These are phyloP conservation scores for Hylaea fasciaria DNA, from an alignment of 2,888 invertebrate species.

Conservation along the genomic window DNA sequence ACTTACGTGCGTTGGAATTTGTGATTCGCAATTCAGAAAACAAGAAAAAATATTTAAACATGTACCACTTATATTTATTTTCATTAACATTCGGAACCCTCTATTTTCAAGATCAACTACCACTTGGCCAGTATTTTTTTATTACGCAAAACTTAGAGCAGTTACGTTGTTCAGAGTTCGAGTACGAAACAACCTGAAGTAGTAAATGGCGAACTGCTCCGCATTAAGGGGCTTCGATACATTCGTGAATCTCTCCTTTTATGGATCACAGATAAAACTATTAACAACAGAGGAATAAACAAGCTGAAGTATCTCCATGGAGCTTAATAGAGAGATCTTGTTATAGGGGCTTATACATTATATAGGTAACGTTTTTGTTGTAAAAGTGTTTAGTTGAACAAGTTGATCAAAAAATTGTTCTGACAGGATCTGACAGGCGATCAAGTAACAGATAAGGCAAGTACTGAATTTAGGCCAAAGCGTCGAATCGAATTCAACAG, in stretches of 20 bases:
- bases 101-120: background rate
- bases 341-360: constrained; percentile 1
- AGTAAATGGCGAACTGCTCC: constrained; percentile 31
- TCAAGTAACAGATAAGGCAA: too few relatives aligned
- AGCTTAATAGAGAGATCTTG: constrained; percentile 19
- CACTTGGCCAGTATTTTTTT: background rate
- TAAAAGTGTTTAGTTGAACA: too few relatives aligned
- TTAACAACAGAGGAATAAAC: constrained; percentile 30
- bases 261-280: constrained; percentile 34
- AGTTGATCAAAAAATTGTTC: too few relatives aligned
- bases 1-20: too few relatives aligned
- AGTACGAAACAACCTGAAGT: constrained; percentile 31
- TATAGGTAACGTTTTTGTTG: background rate
- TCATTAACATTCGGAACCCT: background rate
- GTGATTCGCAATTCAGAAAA: too few relatives aligned
- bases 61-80: too few relatives aligned
- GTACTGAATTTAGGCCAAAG: too few relatives aligned
- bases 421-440: too few relatives aligned
- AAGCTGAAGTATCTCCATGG: constrained; percentile 22
- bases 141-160: constrained; percentile 20
- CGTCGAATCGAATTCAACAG: too few relatives aligned
- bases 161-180: constrained; percentile 28
- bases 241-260: constrained; percentile 31
- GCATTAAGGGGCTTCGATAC: constrained; percentile 24
- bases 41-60: too few relatives aligned